Evolutionary conservation across 2,113 vertebrate genomes (phyloP), one percentile per base, ranked within the genome.

Genomic region (Chinchilla lanigera): DNA sequence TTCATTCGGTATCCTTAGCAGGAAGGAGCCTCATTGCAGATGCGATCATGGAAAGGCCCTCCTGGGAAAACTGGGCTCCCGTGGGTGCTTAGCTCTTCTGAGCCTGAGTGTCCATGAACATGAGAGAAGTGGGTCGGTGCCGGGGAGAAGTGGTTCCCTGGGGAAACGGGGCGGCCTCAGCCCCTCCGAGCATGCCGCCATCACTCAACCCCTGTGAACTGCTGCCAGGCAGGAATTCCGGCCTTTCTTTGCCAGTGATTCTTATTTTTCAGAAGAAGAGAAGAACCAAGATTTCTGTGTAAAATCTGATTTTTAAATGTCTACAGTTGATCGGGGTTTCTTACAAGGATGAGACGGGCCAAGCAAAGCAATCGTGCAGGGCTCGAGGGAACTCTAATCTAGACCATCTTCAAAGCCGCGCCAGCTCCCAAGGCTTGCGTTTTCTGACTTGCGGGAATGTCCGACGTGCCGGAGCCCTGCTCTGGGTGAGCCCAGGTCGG

Each of bases 251-350:
- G 17, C 63, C 54, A 44, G n/a, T 84, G 54, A 54, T 56, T 78
- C 83, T 89, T 80, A n/a, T 73, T 84, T 94, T 91, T 75, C 60
- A 33, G 90, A 54, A 91, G 69, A 95, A 88, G 87, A 93, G 83
- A 22, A 50, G 52, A 8, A 35, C 71, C 2, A 19, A 89, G 87
- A 86, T 94, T 86, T 90, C 85, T 83, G 41, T 71, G 33, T 73
- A 85, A 78, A 78, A 50, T 78, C 56, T 86, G 80, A 87, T 47
- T 82, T 93, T 83, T 41, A n/a, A 75, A 77, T 20, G 67, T 61
- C 92, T 96, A 75, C 24, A 11, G 8, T 20, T 44, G 56, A 87
- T 85, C 89, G 30, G 2, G 0, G 82, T 86, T 87, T 92, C 91
- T 85, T 75, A 67, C 17, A 47, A 83, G 80, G 50, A 7, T 14